phyloP scores from a whole-genome alignment of 2,797 vertebrate genomes.

The Thunnus albacares region DNA sequence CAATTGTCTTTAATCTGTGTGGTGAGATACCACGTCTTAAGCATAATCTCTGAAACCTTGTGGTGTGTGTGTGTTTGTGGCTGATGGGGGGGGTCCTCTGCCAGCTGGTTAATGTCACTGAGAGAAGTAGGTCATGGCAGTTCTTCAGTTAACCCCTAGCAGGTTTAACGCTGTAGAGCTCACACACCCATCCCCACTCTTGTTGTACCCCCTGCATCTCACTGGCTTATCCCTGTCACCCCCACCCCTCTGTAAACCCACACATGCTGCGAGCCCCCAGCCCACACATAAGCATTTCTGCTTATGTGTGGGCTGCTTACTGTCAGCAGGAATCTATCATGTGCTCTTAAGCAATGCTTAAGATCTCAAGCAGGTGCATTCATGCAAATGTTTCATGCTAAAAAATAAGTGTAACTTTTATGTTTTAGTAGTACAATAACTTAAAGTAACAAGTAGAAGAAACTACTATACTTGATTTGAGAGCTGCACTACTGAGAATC shows the following conservation, averaged over 20 bases:
- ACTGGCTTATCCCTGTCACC: constrained; percentile 58
- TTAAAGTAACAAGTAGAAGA: not conserved
- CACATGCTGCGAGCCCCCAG: constrained; percentile 52
- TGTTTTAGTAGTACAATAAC: not conserved
- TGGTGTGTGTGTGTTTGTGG: constrained; percentile 16
- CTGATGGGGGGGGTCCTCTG: constrained; percentile 19
- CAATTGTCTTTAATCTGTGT: constrained; percentile 8
- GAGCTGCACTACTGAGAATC: not conserved
- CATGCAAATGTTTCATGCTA: constrained; percentile 16
- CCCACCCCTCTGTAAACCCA: constrained; percentile 61
- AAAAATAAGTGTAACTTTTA: not conserved
- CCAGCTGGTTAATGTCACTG: constrained; percentile 79
- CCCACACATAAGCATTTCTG: constrained; percentile 41
- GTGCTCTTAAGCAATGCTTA: constrained; percentile 41
- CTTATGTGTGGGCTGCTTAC: not conserved
- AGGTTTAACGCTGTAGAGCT: constrained; percentile 71
- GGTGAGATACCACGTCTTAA: not conserved
- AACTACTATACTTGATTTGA: too few relatives aligned
- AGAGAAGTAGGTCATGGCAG: constrained; percentile 79
- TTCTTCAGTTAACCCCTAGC: constrained; percentile 69
- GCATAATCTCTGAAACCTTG: constrained; percentile 21
- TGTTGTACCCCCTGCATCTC: constrained; percentile 60
- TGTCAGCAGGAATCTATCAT: constrained; percentile 67
- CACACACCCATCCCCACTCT: constrained; percentile 60
- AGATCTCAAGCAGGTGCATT: constrained; percentile 42